Evolutionary conservation across 2,797 vertebrate genomes (phyloP).

Genomic region (Lagocephalus sceleratus): DNA sequence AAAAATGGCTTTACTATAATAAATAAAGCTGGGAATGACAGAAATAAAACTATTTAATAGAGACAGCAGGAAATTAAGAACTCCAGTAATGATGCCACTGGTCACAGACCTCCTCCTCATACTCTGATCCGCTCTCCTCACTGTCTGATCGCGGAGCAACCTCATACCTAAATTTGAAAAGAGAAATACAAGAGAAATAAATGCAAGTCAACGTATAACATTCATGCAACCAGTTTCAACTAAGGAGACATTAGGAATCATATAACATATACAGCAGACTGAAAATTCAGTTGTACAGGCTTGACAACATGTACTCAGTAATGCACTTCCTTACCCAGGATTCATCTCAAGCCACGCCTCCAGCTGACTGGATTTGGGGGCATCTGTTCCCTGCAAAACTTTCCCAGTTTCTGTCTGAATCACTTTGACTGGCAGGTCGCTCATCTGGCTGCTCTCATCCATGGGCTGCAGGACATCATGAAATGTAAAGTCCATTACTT

Average conservation of each 20-base stretch:
- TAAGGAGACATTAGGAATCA: not conserved
- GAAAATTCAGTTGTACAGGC: not conserved
- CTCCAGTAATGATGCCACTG: not conserved
- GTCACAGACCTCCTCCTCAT: slow-evolving; percentile 90
- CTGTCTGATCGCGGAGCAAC: slow-evolving; percentile 96
- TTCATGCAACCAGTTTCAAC: not conserved
- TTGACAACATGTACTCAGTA: not conserved
- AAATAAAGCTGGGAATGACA: slow-evolving; percentile 17
- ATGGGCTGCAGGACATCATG: slow-evolving; percentile 78
- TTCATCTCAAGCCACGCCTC: slow-evolving; percentile 99
- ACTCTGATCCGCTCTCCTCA: slow-evolving; percentile 94
- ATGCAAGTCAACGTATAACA: not conserved
- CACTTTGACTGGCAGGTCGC: slow-evolving; percentile 96
- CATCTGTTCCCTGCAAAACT: slow-evolving; percentile 92
- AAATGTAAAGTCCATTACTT: not conserved
- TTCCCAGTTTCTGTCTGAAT: slow-evolving; percentile 97
- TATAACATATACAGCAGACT: not conserved
- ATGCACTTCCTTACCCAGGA: slow-evolving; percentile 81
- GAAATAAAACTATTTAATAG: not conserved
- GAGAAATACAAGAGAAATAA: slow-evolving; percentile 1
- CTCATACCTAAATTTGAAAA: slow-evolving; percentile 81
- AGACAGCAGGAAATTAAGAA: slow-evolving; percentile 6
- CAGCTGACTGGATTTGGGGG: slow-evolving; percentile 95
- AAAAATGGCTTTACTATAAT: not conserved
- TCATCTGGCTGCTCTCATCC: slow-evolving; percentile 99